Evolutionary conservation across 2,888 invertebrate species (phyloP), one percentile per base, ranked within the genome.

Genomic region (Noctuana brunneofusca): DNA sequence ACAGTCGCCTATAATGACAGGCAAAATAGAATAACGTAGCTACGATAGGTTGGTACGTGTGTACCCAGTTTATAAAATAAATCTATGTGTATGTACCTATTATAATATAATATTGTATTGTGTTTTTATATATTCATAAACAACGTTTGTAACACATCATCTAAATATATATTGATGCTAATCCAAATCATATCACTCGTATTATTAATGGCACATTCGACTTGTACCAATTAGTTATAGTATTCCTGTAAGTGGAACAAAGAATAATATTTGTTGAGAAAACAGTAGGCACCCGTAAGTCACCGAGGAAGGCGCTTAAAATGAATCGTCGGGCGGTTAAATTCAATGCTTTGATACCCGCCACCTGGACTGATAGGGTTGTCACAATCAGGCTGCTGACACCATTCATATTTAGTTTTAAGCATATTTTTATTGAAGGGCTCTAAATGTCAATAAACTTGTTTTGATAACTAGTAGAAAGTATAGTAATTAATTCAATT

Each of bases 201-300:
- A 30, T 49, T 20, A 63, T 50, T 50, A 62, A 55, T 55, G 22
- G 24, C 50, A 22, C 32, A 50, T 56, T 63, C 50, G 56, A 48
- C 32, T 63, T 52, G 43, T 55, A 55, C 63, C 63, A 56, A 63
- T 56, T 63, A 56, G 50, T 56, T 41, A 62, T 56, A 68, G 67
- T 70, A 70, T 72, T 74, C 66, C 67, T 81, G 78, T 83, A 81
- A 83, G 79, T 80, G 81, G 80, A 79, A 78, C 81, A 82, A 81
- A 80, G 81, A 86, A 86, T 79, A 87, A 87, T 84, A 87, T 88
- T 89, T 86, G 79, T 86, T 78, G 72, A 84, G 80, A 80, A 87
- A 89, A 88, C 86, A 87, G 74, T 74, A 71, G 71, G 76, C 78
- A 76, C 69, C 74, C 80, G 83, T 86, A 83, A 87, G 85, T 84